Conservation (phyloP, 2,888 invertebrate genomes). For the Callosobruchus maculatus region DNA sequence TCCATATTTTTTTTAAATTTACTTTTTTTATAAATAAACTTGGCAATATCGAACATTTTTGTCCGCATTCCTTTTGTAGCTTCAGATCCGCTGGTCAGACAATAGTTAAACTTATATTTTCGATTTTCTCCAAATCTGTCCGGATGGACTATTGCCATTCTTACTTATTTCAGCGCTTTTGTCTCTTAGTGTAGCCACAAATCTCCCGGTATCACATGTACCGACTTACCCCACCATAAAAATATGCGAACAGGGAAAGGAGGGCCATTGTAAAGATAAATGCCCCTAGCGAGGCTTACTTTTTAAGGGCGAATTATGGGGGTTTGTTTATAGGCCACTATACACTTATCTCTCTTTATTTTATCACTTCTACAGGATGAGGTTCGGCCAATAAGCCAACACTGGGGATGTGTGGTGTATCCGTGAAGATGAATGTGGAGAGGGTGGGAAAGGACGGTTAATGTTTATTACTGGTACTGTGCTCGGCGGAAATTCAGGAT, state of each 20-base stretch:
- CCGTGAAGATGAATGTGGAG: background rate
- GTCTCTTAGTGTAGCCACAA: background rate
- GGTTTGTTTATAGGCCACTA: constrained; percentile 18
- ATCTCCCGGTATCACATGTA: background rate
- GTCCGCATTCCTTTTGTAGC: no score
- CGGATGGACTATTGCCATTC: no score
- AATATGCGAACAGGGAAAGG: background rate
- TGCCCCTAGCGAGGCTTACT: constrained; percentile 9
- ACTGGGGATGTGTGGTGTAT: background rate
- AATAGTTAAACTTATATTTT: no score
- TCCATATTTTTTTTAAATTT: no score
- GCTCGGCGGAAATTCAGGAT: background rate
- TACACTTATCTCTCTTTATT: constrained; percentile 9
- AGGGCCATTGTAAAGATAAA: constrained; percentile 7
- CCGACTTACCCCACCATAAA: background rate
- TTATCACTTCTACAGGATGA: constrained; percentile 20
- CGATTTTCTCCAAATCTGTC: no score
- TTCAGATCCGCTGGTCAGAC: no score
- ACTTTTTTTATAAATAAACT: no score
- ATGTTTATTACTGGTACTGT: background rate
- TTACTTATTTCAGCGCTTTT: background rate
- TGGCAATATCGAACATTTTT: no score
- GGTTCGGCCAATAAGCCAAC: constrained; percentile 6
- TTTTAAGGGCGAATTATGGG: constrained; percentile 12
- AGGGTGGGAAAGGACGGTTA: background rate